Evolutionary conservation across 1,140 invertebrate genomes (phyloP), one percentile per base, ranked within the genome.

Genomic region (Bombyx mandarina): DNA sequence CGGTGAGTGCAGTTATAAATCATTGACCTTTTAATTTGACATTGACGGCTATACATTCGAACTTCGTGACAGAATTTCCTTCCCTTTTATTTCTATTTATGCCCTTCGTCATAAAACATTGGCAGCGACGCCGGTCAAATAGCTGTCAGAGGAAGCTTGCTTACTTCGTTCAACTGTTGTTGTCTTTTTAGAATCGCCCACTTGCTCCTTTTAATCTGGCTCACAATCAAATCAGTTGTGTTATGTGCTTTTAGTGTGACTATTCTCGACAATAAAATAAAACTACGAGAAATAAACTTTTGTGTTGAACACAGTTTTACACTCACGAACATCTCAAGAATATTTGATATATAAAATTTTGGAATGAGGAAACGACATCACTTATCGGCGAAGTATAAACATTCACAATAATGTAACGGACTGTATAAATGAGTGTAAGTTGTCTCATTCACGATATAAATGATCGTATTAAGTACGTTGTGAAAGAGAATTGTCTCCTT

Each of bases 21-120:
- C 77, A 74, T 73, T 61, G 63, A 62, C 58, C 56, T 71, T 77
- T 79, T 77, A 77, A 77, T 77, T 75, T 76, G 58, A 65, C 71
- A 64, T 68, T 71, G 66, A 61, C 62, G 54, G 61, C 57, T 57
- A 53, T 69, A 69, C 67, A 58, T 73, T 64, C 72, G 63, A 71
- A 67, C 62, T 62, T 62, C 64, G 63, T 68, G 67, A 71, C 65
- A 69, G 71, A 69, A 75, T 72, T 71, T 64, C 65, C 58, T 66
- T 63, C 67, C 67, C 60, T 67, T 77, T 75, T 66, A 68, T 74
- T 73, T 66, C 66, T 61, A 67, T 77, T 77, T 67, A 63, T 63
- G 62, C 52, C 65, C 61, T 66, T 65, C 57, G 65, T 67, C 71
- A 68, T 78, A 78, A 80, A 78, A 77, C 64, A 77, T 71, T 62